Conservation (phyloP, 2,113 vertebrate species). For the Brachyistius frenatus region DNA sequence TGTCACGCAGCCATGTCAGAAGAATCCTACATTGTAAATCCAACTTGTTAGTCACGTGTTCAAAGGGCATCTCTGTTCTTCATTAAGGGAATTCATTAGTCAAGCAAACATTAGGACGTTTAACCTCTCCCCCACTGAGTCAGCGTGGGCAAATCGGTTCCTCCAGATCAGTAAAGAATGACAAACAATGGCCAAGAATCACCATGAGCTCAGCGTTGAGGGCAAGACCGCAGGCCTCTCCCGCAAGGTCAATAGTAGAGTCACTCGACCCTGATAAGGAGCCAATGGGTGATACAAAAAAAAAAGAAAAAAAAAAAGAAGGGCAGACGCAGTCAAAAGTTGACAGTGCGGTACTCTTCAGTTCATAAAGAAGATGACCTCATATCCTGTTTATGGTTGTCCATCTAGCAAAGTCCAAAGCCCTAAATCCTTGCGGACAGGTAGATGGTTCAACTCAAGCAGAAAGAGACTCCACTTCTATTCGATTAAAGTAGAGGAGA, state of each 20-base stretch:
- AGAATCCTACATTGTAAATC: constrained; percentile 42
- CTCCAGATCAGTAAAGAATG: constrained; percentile 57
- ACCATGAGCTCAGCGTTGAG: constrained; percentile 20
- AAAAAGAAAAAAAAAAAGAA: constrained; percentile 22
- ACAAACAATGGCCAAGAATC: constrained; percentile 70
- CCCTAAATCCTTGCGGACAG: background rate
- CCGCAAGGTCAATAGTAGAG: constrained; percentile 80
- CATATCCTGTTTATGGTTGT: constrained; percentile 45
- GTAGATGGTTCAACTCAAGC: background rate
- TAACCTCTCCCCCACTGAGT: constrained; percentile 75
- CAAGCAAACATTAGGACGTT: constrained; percentile 63
- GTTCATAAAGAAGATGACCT: constrained; percentile 51
- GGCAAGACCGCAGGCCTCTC: constrained; percentile 63
- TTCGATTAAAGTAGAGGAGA: constrained; percentile 5
- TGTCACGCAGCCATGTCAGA: background rate
- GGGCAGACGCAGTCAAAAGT: constrained; percentile 33
- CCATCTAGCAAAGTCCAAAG: constrained; percentile 3
- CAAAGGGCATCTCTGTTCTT: constrained; percentile 72
- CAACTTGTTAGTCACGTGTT: constrained; percentile 60
- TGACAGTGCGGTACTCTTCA: constrained; percentile 50
- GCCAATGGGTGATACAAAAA: constrained; percentile 55
- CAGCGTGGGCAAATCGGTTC: constrained; percentile 71
- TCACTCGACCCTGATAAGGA: constrained; percentile 69
- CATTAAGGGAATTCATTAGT: constrained; percentile 71
- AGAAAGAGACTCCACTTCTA: constrained; percentile 5